These are phyloP conservation scores for human DNA, from an alignment of 2,113 vertebrate species.

Conservation along the genomic window DNA sequence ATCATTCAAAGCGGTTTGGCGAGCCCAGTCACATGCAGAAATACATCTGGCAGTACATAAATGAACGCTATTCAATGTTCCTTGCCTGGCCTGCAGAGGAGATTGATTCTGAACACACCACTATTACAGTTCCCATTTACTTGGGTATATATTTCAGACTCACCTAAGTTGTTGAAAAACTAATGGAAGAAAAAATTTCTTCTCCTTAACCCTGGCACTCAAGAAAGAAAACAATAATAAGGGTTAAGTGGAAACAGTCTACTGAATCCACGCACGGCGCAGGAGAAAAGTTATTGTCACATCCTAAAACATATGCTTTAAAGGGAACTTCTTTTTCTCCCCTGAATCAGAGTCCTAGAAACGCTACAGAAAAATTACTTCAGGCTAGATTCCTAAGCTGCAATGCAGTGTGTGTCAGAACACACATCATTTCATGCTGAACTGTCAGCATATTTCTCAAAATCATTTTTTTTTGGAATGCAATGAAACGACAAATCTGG, in stretches of 20 bases:
- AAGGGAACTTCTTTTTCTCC: constrained; percentile 64
- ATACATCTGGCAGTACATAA: constrained; percentile 47
- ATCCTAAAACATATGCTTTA: constrained; percentile 61
- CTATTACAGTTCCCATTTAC: constrained; percentile 55
- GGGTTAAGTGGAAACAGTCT: constrained; percentile 67
- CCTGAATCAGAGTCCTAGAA: constrained; percentile 76
- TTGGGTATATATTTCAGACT: constrained; percentile 51
- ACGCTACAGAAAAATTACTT: constrained; percentile 77
- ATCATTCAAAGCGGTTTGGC: constrained; percentile 23
- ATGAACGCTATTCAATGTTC: background rate
- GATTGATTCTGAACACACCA: constrained; percentile 42
- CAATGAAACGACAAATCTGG: constrained; percentile 72
- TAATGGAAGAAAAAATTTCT: background rate
- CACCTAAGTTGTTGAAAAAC: constrained; percentile 64
- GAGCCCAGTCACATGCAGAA: constrained; percentile 50
- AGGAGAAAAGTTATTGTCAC: constrained; percentile 42
- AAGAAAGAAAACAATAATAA: constrained; percentile 27
- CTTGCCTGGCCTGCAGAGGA: background rate
- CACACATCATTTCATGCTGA: constrained; percentile 77
- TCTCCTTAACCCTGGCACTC: background rate
- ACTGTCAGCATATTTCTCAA: constrained; percentile 73
- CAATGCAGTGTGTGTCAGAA: constrained; percentile 77
- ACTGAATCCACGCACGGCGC: background rate
- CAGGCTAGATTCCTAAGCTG: constrained; percentile 77
- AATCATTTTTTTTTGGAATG: constrained; percentile 71